These are phyloP conservation scores for Rhagoletis zephyria DNA, from an alignment of 1,140 invertebrate genomes.

Conservation along the genomic window DNA sequence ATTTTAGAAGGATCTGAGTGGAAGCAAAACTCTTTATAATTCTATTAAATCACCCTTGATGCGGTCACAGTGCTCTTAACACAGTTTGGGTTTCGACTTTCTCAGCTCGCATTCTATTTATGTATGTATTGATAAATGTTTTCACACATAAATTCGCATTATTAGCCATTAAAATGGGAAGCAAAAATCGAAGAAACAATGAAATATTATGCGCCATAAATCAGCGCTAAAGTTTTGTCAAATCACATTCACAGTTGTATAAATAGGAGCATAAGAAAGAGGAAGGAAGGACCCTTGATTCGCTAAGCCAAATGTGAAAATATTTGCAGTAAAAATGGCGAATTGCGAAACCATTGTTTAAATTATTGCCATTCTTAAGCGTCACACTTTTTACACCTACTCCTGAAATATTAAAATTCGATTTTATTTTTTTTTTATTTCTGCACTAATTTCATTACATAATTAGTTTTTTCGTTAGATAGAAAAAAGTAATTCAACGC, in stretches of 20 bases:
- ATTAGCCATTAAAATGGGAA: slow-evolving; percentile 26
- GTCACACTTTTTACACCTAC: no score
- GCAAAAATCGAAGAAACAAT: slow-evolving; percentile 15
- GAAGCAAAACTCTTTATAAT: slow-evolving; percentile 23
- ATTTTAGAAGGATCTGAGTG: slow-evolving; percentile 3
- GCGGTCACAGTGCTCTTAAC: neutral
- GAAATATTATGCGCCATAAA: slow-evolving; percentile 28
- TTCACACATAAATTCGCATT: neutral
- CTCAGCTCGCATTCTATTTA: neutral
- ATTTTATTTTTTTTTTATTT: no score
- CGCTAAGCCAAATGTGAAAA: no score
- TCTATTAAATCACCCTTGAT: slow-evolving; percentile 28
- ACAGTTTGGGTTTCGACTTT: neutral
- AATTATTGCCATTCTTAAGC: no score
- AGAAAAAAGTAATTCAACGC: no score
- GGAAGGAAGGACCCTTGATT: no score
- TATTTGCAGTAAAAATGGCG: no score
- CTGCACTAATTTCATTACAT: no score
- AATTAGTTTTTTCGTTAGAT: no score
- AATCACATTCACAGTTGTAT: neutral
- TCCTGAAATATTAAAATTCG: no score
- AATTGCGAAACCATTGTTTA: no score
- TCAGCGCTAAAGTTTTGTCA: slow-evolving; percentile 10
- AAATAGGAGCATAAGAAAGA: neutral
- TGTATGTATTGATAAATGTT: slow-evolving; percentile 21